Percentiles rank a stretch among this genome's conserved stretches.
Evolutionary conservation across 2,113 vertebrate species (phyloP).

Genomic region (Syngnathus floridae): DNA sequence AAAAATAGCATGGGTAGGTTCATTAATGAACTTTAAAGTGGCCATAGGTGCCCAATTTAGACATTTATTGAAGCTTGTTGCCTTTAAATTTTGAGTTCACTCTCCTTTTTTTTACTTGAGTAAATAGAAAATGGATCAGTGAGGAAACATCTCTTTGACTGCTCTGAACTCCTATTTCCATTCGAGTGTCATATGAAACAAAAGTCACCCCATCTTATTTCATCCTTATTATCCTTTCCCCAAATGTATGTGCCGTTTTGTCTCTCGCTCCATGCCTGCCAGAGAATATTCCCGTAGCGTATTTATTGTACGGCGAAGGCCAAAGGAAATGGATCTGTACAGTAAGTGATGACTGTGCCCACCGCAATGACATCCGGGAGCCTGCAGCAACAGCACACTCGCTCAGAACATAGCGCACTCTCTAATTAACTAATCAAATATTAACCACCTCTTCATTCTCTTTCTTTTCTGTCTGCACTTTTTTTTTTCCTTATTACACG

Average conservation of each 20-base stretch:
- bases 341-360: conserved; percentile 65
- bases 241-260: background rate
- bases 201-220: background rate
- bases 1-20: no score
- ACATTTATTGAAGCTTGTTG: no score
- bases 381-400: conserved; percentile 62
- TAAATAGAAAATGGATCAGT: background rate
- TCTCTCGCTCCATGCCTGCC: background rate
- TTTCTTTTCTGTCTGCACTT: conserved; percentile 53
- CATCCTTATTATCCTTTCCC: background rate
- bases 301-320: conserved; percentile 41
- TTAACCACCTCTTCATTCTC: conserved; percentile 67
- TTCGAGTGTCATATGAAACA: no score
- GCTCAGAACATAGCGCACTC: conserved; percentile 54
- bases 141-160: no score
- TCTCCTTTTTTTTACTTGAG: no score
- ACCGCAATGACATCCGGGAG: conserved; percentile 59
- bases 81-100: no score
- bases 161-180: no score
- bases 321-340: conserved; percentile 53
- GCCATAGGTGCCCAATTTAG: no score
- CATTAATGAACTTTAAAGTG: no score
- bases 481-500: conserved; percentile 43
- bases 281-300: conserved; percentile 19
- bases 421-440: conserved; percentile 74